Evolutionary conservation across 2,888 invertebrate genomes (phyloP).

Genomic region (Eupelmus urozonus): DNA sequence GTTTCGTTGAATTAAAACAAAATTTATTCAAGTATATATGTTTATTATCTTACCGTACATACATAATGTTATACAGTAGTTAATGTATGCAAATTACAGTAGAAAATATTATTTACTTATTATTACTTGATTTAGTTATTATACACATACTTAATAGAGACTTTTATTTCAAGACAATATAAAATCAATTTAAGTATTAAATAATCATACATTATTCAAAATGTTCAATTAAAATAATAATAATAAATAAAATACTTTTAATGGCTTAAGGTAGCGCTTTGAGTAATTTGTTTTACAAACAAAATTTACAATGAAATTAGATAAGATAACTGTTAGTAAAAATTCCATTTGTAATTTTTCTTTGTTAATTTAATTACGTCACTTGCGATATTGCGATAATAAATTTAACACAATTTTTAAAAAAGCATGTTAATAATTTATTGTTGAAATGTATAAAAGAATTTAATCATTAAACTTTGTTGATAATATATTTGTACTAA

Average conservation of each 20-base stretch:
- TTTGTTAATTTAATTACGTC: too few species aligned
- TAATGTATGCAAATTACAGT: not conserved
- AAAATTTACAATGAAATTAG: too few species aligned
- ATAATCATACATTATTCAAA: too few species aligned
- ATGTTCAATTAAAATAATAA: too few species aligned
- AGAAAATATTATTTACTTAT: not conserved
- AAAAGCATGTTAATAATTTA: constrained; percentile 11
- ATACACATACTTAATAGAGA: too few species aligned
- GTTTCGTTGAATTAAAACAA: constrained; percentile 12
- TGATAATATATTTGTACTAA: constrained; percentile 11
- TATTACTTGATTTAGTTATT: constrained; percentile 8
- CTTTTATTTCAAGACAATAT: not conserved
- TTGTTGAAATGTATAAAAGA: constrained; percentile 26
- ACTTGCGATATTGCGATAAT: not conserved
- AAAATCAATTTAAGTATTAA: too few species aligned
- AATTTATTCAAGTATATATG: constrained; percentile 4
- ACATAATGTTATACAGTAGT: not conserved
- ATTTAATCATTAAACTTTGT: constrained; percentile 27
- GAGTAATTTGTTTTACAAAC: too few species aligned
- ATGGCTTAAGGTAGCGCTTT: too few species aligned
- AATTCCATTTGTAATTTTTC: too few species aligned
- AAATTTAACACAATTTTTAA: constrained; percentile 18
- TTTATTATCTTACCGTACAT: too few species aligned
- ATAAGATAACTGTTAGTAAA: too few species aligned
- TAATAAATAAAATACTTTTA: too few species aligned